Conservation (phyloP, 2,797 vertebrate species). For the Paratrypauchen microcephalus region DNA sequence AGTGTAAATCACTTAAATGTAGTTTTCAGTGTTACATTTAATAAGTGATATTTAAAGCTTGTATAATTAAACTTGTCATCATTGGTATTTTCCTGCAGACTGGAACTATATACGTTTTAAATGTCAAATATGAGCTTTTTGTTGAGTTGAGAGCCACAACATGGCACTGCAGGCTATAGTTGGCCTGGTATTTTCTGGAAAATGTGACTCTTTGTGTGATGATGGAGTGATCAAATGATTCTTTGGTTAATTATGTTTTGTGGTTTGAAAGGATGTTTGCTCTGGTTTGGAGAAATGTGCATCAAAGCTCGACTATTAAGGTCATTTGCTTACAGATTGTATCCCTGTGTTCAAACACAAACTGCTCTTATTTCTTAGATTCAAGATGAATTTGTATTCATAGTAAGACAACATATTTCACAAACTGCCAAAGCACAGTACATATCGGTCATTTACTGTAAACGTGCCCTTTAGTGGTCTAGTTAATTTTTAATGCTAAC, state of each 20-base stretch:
- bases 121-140: constrained; percentile 10
- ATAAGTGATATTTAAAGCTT: constrained; percentile 11
- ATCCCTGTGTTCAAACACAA: background rate
- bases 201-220: background rate
- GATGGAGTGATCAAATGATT: constrained; percentile 7
- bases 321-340: background rate
- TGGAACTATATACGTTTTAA: constrained; percentile 4
- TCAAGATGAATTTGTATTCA: background rate
- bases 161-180: constrained; percentile 1
- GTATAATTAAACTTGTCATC: constrained; percentile 24
- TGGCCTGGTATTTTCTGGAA: constrained; percentile 6
- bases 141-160: constrained; percentile 15
- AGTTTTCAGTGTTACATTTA: constrained; percentile 22
- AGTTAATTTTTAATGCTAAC: constrained; percentile 14
- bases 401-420: background rate
- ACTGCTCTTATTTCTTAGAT: background rate
- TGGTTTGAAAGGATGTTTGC: constrained; percentile 5
- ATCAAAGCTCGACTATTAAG: background rate
- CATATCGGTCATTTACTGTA: constrained; percentile 34
- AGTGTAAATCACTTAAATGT: constrained; percentile 16
- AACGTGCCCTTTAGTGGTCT: constrained; percentile 25
- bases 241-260: constrained; percentile 10
- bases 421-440: background rate
- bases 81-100: constrained; percentile 4
- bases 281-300: constrained; percentile 5